Evolutionary conservation across 2,888 invertebrate species (phyloP).

Genomic region (Onthophagus sagittarius): DNA sequence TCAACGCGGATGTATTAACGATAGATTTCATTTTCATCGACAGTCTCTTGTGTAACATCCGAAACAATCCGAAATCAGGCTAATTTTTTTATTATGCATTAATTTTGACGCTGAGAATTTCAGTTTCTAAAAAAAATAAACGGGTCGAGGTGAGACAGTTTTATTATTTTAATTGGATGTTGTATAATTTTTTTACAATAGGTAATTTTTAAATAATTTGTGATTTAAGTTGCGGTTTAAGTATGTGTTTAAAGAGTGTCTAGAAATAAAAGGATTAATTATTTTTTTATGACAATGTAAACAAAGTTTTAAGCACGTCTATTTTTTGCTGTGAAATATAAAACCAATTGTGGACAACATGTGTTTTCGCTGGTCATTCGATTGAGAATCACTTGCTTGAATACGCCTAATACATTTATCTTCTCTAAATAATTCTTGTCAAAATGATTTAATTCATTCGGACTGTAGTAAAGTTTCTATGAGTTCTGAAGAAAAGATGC

Average conservation of each 20-base stretch:
- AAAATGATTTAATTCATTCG: too few species aligned
- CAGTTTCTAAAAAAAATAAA: not conserved
- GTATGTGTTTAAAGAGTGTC: not conserved
- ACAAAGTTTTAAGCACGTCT: too few species aligned
- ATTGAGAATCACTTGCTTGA: too few species aligned
- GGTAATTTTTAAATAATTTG: not conserved
- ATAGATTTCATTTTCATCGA: too few species aligned
- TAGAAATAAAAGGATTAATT: not conserved
- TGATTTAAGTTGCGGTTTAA: not conserved
- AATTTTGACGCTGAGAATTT: not conserved
- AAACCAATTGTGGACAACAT: too few species aligned
- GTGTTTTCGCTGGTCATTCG: too few species aligned
- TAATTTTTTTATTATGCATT: not conserved
- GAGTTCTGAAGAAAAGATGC: too few species aligned
- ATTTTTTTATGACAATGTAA: not conserved
- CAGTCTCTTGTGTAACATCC: not conserved
- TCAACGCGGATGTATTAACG: not conserved
- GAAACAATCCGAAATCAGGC: not conserved
- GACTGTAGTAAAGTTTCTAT: too few species aligned
- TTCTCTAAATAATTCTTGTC: too few species aligned
- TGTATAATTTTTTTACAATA: not conserved
- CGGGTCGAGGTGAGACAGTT: not conserved
- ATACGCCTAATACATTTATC: too few species aligned
- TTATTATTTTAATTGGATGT: not conserved
- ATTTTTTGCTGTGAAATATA: too few species aligned